A percentile compares a stretch with the other conserved stretches of the same genome.
phyloP scores from a whole-genome alignment of 2,797 vertebrate genomes.

The Odontamblyopus rebecca region DNA sequence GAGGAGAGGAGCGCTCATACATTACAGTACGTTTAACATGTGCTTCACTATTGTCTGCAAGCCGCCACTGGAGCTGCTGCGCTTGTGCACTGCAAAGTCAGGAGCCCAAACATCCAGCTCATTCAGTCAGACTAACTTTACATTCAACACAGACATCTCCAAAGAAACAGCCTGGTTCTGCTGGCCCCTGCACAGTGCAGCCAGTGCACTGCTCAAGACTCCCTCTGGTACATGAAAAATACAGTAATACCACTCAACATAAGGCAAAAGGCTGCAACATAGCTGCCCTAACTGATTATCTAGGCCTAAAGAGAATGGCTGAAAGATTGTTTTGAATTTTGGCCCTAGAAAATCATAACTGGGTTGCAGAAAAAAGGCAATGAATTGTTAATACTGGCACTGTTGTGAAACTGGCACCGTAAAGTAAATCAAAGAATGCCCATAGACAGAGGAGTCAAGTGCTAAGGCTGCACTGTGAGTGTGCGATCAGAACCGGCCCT shows the following conservation, averaged over 20 bases:
- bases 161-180: slow-evolving; percentile 68
- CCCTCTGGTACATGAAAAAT: slow-evolving; percentile 40
- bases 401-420: slow-evolving; percentile 68
- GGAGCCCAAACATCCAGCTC: slow-evolving; percentile 43
- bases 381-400: slow-evolving; percentile 71
- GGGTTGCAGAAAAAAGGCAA: slow-evolving; percentile 64
- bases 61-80: slow-evolving; percentile 54
- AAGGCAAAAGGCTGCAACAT: slow-evolving; percentile 69
- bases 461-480: slow-evolving; percentile 57
- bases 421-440: slow-evolving; percentile 59
- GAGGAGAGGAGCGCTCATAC: slow-evolving; percentile 45
- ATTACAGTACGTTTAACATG: slow-evolving; percentile 67
- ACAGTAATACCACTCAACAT: slow-evolving; percentile 44
- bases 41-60: slow-evolving; percentile 56
- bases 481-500: slow-evolving; percentile 72
- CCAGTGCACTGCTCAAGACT: slow-evolving; percentile 45
- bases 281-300: slow-evolving; percentile 70
- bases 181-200: slow-evolving; percentile 61
- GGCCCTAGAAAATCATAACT: slow-evolving; percentile 68
- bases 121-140: slow-evolving; percentile 35
- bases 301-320: slow-evolving; percentile 57
- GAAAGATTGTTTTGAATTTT: slow-evolving; percentile 38
- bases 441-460: slow-evolving; percentile 46
- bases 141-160: slow-evolving; percentile 48
- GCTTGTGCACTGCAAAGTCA: slow-evolving; percentile 67